Evolutionary conservation across 2,888 invertebrate genomes (phyloP).

Genomic region (Magallana nippona): DNA sequence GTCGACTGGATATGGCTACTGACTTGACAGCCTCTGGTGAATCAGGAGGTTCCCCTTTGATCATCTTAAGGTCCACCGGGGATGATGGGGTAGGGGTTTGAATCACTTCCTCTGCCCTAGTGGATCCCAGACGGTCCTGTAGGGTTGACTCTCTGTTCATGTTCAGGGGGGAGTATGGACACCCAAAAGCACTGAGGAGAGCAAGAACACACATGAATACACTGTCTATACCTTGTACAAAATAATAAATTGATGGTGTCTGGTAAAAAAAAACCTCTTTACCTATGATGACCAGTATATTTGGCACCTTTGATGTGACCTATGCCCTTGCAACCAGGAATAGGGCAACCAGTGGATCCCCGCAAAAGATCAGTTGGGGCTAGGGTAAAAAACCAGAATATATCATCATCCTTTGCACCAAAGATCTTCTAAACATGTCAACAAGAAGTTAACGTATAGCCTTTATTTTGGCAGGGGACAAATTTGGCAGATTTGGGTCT

Average conservation of each 20-base stretch:
- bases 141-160: constrained; percentile 78
- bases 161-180: constrained; percentile 80
- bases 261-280: neutral
- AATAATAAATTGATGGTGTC: neutral
- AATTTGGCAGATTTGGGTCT: no score
- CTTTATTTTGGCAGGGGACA: no score
- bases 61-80: constrained; percentile 29
- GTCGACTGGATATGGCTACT: neutral
- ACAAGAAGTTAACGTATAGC: no score
- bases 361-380: constrained; percentile 85
- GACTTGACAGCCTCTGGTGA: constrained; percentile 49
- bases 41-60: constrained; percentile 35
- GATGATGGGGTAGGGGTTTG: constrained; percentile 44
- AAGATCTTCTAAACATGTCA: no score
- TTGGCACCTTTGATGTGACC: constrained; percentile 92
- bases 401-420: no score
- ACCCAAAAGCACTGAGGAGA: constrained; percentile 79
- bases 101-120: constrained; percentile 62
- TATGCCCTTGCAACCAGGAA: constrained; percentile 92
- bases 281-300: constrained; percentile 82
- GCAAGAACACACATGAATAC: neutral
- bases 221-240: no score
- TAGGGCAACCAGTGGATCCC: constrained; percentile 85
- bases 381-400: constrained; percentile 71
- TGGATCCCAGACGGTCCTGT: constrained; percentile 69